Conservation (phyloP, 2,888 invertebrate genomes). For the Halictus ligatus region DNA sequence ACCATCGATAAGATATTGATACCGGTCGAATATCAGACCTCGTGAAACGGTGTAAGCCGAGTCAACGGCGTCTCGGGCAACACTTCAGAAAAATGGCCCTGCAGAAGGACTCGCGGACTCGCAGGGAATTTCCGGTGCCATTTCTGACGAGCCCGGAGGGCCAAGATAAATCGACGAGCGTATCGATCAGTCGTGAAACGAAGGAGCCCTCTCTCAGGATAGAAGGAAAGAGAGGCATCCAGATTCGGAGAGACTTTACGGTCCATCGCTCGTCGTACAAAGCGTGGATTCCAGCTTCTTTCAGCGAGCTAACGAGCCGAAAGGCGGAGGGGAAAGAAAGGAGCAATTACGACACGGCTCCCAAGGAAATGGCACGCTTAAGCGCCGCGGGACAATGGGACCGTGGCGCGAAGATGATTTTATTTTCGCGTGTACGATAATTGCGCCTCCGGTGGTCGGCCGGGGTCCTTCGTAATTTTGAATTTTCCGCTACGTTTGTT, state of each 20-base stretch:
- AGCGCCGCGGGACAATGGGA: slow-evolving; percentile 58
- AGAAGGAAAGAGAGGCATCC: slow-evolving; percentile 43
- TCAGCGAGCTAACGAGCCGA: slow-evolving; percentile 73
- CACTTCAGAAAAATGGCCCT: not conserved
- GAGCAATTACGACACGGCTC: slow-evolving; percentile 69
- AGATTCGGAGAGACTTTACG: slow-evolving; percentile 71
- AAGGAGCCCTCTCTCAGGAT: not conserved
- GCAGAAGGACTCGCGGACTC: not conserved
- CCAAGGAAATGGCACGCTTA: slow-evolving; percentile 72
- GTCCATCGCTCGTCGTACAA: slow-evolving; percentile 73
- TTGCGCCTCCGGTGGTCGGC: slow-evolving; percentile 40
- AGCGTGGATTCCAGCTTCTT: slow-evolving; percentile 74
- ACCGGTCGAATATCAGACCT: not conserved
- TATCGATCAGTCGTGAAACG: slow-evolving; percentile 63
- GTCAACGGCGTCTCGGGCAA: slow-evolving; percentile 13
- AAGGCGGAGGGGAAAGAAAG: slow-evolving; percentile 61
- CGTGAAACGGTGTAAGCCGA: not conserved
- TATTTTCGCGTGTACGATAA: slow-evolving; percentile 65
- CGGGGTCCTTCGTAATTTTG: slow-evolving; percentile 26
- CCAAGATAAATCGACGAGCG: slow-evolving; percentile 63
- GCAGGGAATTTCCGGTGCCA: slow-evolving; percentile 56
- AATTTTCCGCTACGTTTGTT: slow-evolving; percentile 52
- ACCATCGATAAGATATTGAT: not conserved
- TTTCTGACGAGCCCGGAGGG: slow-evolving; percentile 56
- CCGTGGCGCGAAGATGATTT: slow-evolving; percentile 62